Base-by-base conservation (phyloP, 2,113 vertebrate genomes). In the Illadopsis cleaveri region DNA sequence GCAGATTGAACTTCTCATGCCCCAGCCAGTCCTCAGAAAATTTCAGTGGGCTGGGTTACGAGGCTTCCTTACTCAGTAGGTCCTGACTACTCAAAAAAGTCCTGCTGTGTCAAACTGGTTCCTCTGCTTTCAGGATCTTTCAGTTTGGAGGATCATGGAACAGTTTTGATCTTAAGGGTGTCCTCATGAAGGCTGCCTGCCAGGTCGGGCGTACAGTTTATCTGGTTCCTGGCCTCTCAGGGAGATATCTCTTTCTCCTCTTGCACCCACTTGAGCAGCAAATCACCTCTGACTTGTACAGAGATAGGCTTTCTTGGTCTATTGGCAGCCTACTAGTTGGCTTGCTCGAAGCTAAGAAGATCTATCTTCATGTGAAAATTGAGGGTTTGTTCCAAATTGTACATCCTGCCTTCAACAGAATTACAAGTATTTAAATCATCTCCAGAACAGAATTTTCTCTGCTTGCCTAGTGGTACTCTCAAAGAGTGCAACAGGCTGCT, bases 141-240 rank as follows among this genome's bases (percentile, higher is more conserved):
- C 21, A 19, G 1, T 53, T 19, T 76, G 51, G 38, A 92, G 11
- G 48, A 69, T 17, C 11, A 40, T 1, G 3, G 42, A n/a, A 14
- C 25, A 28, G 25, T 86, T 89, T 89, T 37, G 45, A 83, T 70
- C 42, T 73, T 15, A 4, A 42, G 51, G 30, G 28, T 6, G 1
- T 45, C 20, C 13, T 54, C 28, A 66, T 38, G 21, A 35, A 73
- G 17, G n/a, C 28, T 51, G 30, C 8, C 45, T 69, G 44, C 37
- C 50, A 65, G 11, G 21, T 33, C 0, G 1, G 15, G 8, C 4
- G 14, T 1, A 2, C 24, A 21, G 28, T n/a, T 70, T 70, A 8
- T 51, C 40, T 78, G 35, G 5, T 84, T 82, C 47, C 19, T 2
- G 4, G 37, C 10, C 3, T 6, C 48, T 38, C 38, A 72, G 57